Evolutionary conservation across 1,140 invertebrate species (phyloP), one percentile per base, ranked within the genome.

Genomic region (Bombus turneri): DNA sequence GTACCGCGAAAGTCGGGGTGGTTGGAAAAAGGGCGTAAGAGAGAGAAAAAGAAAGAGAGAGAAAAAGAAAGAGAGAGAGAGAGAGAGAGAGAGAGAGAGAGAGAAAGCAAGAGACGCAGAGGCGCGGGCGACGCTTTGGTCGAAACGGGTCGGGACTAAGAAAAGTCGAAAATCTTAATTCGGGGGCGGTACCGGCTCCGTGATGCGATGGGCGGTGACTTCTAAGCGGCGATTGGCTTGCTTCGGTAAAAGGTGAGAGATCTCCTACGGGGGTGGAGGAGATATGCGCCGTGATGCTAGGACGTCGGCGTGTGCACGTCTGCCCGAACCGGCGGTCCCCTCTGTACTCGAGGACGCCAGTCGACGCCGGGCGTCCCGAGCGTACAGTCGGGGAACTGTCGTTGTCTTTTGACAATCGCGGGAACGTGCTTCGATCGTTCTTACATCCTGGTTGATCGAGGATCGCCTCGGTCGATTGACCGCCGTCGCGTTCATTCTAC

Each of bases 91-190:
- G 22, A 74, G 18, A 41, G 31, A 75, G 69, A 62, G 22, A 28
- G 10, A 39, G 5, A 62, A 53, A 10, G 34, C 25, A 8, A 31
- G 64, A 28, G 66, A 31, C 62, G 31, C 12, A 22, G 15, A 39
- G 47, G 1, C 47, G 37, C 18, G 73, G 10, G 47, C 25, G 71
- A 37, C 39, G 37, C 18, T 57, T 39, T n/a, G 74, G 31, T 39
- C 41, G 79, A 62, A 83, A 87, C 69, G 71, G 87, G 74, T 31
- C 72, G 83, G 81, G 84, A 69, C 85, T 83, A 86, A 91, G 89
- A 91, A 93, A 94, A 94, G 93, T 94, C 93, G 93, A 95, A 95
- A 94, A 95, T 95, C 94, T 95, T 95, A 95, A 94, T 94, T 93
- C 93, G 90, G 88, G 88, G 90, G 90, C 91, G 91, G 92, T 92